Base-by-base conservation (phyloP, 2,888 invertebrate genomes). In the Agriopis aurantiaria region DNA sequence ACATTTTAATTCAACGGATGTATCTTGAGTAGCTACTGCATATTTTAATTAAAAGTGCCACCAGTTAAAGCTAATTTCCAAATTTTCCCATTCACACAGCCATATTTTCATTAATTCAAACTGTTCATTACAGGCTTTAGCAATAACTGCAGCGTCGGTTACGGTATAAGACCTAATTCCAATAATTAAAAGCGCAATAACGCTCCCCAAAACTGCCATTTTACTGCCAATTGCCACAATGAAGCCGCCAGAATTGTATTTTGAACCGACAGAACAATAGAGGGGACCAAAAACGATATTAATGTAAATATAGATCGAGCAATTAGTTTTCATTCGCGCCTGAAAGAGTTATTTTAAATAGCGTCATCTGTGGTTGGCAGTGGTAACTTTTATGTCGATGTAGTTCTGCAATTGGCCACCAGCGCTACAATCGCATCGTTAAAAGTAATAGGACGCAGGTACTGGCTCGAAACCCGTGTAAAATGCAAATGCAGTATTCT, bases 361-460 rank as follows among this genome's bases (percentile, higher is more conserved):
- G 75, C 89, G 90, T 89, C 92, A 90, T 89, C 92, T 92, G 84
- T 87, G 83, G 79, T 77, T 73, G 67, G 55, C 4, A 48, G 66
- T 58, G 46, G 63, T 80, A 86, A 63, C 82, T 82, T 86, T 82
- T 78, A 77, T 79, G 33, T 78, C 74, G 74, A 77, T 80, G 84
- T 90, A 88, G 88, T 91, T 86, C 80, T 49, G 74, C 80, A 82
- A 84, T 80, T 73, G 64, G 66, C 82, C 87, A 80, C 82, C 1
- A n/a, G 66, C 45, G 72, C 73, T 78, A 82, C 79, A 83, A 79
- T 80, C 63, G 63, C 33, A 41, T 65, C 57, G 84, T 88, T 81
- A 88, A 80, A 76, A 72, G 68, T 77, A 74, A 80, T 77, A 14
- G 61, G 75, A 40, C 10, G 65, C 72, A 33, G 68, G 71, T 55